Conservation (phyloP, 2,888 invertebrate species). For the Lumbricus terrestris region DNA sequence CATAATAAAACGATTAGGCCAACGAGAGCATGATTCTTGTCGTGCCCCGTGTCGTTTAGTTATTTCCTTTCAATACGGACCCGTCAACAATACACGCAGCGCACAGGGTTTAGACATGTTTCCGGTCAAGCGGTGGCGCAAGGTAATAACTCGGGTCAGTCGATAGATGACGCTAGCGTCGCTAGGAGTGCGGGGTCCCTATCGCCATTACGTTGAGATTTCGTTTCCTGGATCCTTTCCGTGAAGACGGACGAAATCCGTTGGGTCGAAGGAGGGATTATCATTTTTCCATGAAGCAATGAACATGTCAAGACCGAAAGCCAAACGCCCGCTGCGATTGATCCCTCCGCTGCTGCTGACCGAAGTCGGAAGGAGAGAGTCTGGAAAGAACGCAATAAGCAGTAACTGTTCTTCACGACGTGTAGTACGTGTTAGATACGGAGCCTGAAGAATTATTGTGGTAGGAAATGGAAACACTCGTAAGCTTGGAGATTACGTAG, state of each 20-base stretch:
- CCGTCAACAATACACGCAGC: neutral
- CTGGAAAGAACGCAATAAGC: neutral
- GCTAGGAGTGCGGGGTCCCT: neutral
- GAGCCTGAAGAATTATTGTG: too few species aligned
- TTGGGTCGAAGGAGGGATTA: neutral
- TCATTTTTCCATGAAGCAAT: neutral
- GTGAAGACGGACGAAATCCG: neutral
- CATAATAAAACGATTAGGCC: neutral
- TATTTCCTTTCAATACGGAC: neutral
- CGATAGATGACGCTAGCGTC: neutral
- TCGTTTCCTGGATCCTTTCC: neutral
- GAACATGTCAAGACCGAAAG: neutral
- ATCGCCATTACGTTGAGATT: neutral
- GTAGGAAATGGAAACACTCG: too few species aligned
- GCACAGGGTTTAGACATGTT: neutral
- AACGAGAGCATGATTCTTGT: neutral
- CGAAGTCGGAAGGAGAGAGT: neutral
- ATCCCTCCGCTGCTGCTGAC: neutral
- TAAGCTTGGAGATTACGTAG: too few species aligned
- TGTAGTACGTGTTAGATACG: too few species aligned
- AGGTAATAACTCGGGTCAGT: neutral
- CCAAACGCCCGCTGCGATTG: neutral
- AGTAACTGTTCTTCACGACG: too few species aligned
- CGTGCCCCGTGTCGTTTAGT: neutral
- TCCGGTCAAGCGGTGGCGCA: neutral